These are phyloP conservation scores for Tonatia bakeri DNA, from an alignment of 2,113 vertebrate genomes.

Conservation along the genomic window DNA sequence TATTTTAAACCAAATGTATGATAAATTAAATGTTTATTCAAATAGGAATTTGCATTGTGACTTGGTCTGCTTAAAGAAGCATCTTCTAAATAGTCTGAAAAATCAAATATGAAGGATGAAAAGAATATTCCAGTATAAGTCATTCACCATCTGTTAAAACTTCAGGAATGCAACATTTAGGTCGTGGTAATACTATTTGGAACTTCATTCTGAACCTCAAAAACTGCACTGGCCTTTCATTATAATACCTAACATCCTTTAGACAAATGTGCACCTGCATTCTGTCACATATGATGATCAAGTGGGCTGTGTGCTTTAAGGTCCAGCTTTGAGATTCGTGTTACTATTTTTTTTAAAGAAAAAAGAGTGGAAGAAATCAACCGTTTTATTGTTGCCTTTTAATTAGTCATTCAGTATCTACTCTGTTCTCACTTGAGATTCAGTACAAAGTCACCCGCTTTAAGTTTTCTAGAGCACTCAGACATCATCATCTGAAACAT, in stretches of 20 bases:
- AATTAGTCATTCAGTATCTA: constrained; percentile 29
- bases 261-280: constrained; percentile 23
- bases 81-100: background rate
- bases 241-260: constrained; percentile 24
- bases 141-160: background rate
- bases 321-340: background rate
- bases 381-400: constrained; percentile 60
- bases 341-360: background rate
- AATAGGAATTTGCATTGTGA: background rate
- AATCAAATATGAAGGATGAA: background rate
- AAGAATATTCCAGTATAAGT: background rate
- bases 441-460: constrained; percentile 73
- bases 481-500: background rate
- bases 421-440: constrained; percentile 41
- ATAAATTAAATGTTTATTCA: background rate
- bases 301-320: constrained; percentile 63
- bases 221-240: constrained; percentile 21
- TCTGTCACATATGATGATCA: constrained; percentile 48
- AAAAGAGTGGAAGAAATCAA: background rate
- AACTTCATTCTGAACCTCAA: background rate
- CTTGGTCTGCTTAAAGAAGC: background rate
- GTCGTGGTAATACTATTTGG: background rate
- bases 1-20: background rate
- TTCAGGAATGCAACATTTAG: background rate
- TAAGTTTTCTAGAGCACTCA: constrained; percentile 75